A percentile compares a stretch with the other conserved stretches of the same genome.
phyloP scores from a whole-genome alignment of 2,888 invertebrate genomes.

The Phania funesta region DNA sequence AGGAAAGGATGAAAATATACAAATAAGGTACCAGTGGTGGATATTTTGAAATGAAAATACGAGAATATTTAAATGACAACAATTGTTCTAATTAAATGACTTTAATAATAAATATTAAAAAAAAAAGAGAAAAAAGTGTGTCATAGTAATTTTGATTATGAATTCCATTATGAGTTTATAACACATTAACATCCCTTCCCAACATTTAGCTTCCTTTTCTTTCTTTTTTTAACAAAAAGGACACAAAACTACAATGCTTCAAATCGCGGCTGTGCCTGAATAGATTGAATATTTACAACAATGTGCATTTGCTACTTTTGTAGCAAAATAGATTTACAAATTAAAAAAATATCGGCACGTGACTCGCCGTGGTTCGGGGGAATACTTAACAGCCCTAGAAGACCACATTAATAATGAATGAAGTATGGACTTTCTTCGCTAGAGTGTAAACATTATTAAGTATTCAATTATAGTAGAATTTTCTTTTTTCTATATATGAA shows the following conservation, averaged over 20 bases:
- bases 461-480: too few relatives aligned
- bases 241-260: constrained; percentile 8
- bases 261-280: neutral
- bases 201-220: too few relatives aligned
- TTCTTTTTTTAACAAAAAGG: neutral
- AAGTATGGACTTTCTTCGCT: constrained; percentile 17
- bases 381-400: neutral
- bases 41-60: neutral
- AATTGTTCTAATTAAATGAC: neutral
- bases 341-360: constrained; percentile 59
- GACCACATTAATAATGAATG: neutral
- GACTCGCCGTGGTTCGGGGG: constrained; percentile 47
- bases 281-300: constrained; percentile 3
- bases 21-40: too few relatives aligned
- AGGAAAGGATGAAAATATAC: too few relatives aligned
- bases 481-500: too few relatives aligned
- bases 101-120: neutral
- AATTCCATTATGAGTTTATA: constrained; percentile 24
- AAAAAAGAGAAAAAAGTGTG: neutral
- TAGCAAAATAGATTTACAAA: constrained; percentile 38
- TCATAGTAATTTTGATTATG: constrained; percentile 25
- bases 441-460: constrained; percentile 18
- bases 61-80: neutral
- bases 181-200: too few relatives aligned
- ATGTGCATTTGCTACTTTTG: constrained; percentile 17